Percentiles rank a stretch among this genome's conserved stretches.
Evolutionary conservation across 2,797 vertebrate genomes (phyloP).

Genomic region (Myotis pilosus): DNA sequence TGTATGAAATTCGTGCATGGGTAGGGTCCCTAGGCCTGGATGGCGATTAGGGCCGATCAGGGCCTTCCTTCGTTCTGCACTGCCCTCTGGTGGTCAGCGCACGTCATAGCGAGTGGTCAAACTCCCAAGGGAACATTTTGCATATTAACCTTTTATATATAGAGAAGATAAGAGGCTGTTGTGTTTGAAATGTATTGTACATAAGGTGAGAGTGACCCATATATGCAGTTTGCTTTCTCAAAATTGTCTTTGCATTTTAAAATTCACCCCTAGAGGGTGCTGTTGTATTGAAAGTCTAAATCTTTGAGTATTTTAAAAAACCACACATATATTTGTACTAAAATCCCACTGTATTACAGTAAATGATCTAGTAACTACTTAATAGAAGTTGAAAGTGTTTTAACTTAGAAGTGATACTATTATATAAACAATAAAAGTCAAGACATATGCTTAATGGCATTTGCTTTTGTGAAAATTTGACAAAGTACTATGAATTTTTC

Average conservation of each 20-base stretch:
- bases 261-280: conserved; percentile 80
- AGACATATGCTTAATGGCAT: neutral
- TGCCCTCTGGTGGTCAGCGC: too few relatives aligned
- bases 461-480: conserved; percentile 5
- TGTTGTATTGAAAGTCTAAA: conserved; percentile 78
- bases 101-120: too few relatives aligned
- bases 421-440: conserved; percentile 17
- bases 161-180: neutral
- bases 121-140: too few relatives aligned
- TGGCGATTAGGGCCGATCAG: too few relatives aligned
- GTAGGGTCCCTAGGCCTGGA: too few relatives aligned
- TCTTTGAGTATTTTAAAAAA: neutral
- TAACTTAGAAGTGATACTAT: neutral
- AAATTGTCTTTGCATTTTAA: conserved; percentile 37
- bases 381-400: neutral
- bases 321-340: neutral
- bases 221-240: neutral
- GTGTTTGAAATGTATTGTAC: neutral
- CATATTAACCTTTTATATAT: too few relatives aligned
- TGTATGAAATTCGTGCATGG: too few relatives aligned
- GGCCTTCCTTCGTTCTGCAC: too few relatives aligned
- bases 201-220: neutral
- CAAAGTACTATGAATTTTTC: neutral
- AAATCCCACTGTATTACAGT: neutral
- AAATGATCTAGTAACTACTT: neutral